These are phyloP conservation scores for Felis catus DNA, from an alignment of 2,113 vertebrate genomes.

Conservation along the genomic window DNA sequence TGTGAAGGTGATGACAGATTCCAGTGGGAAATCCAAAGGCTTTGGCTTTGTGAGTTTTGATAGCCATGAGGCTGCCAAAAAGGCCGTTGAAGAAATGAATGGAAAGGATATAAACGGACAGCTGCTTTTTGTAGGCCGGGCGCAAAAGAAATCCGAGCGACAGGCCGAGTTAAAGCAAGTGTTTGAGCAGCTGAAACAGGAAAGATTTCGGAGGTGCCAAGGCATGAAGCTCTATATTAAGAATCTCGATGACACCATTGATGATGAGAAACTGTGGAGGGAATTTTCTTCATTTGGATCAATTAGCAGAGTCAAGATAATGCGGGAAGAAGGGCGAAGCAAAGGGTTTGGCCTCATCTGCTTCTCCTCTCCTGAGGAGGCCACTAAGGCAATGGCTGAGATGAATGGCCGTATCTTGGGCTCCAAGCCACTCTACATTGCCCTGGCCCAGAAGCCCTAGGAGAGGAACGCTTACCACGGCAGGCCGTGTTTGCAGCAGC, in stretches of 20 bases:
- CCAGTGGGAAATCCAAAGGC: constrained; percentile 91
- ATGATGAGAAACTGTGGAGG: constrained; percentile 81
- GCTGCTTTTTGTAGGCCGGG: constrained; percentile 94
- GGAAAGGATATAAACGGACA: constrained; percentile 94
- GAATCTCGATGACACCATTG: constrained; percentile 60
- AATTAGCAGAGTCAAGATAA: constrained; percentile 96
- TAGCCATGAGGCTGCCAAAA: constrained; percentile 94
- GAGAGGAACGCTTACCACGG: background rate
- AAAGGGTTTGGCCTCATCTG: constrained; percentile 98
- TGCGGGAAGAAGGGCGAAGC: constrained; percentile 95
- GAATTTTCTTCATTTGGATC: constrained; percentile 95
- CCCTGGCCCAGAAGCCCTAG: constrained; percentile 50
- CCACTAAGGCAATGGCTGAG: constrained; percentile 38
- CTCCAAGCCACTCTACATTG: constrained; percentile 51
- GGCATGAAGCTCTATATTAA: constrained; percentile 94
- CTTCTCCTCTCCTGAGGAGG: constrained; percentile 88
- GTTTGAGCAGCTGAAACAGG: constrained; percentile 94
- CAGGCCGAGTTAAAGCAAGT: constrained; percentile 94
- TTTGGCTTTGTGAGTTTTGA: constrained; percentile 98
- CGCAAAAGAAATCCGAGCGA: constrained; percentile 96
- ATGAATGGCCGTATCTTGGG: constrained; percentile 69
- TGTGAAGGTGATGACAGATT: constrained; percentile 96
- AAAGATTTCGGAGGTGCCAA: constrained; percentile 91
- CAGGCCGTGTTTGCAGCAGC: constrained; percentile 21
- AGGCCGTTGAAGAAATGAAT: constrained; percentile 97